Percentiles rank a stretch among this genome's conserved stretches.
Evolutionary conservation across 2,888 invertebrate species (phyloP).

Genomic region (Caenorhabditis doughertyi): DNA sequence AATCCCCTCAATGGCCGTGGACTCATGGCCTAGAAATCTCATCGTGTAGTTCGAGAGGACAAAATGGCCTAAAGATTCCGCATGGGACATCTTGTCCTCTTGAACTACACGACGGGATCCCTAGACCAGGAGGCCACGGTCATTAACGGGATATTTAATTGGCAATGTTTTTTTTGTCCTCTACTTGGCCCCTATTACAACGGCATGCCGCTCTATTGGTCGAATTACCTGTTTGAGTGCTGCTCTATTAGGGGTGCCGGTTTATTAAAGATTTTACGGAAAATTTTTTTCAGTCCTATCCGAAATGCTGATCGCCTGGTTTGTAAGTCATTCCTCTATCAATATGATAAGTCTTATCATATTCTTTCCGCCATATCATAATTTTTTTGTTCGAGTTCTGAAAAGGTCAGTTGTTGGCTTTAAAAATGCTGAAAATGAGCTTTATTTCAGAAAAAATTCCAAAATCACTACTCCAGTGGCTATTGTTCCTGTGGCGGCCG

Average conservation of each 20-base stretch:
- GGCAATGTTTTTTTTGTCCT: no score
- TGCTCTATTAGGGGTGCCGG: no score
- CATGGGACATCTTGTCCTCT: no score
- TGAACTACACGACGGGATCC: no score
- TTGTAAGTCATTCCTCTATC: slow-evolving; percentile 19
- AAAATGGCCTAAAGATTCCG: no score
- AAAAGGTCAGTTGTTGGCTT: not conserved
- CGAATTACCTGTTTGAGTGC: not conserved
- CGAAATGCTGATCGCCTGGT: slow-evolving; percentile 18
- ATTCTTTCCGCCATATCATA: slow-evolving; percentile 28
- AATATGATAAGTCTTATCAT: slow-evolving; percentile 14
- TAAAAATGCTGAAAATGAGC: not conserved
- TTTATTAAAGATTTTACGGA: not conserved
- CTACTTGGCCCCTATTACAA: no score
- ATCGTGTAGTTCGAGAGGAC: no score
- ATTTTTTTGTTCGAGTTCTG: not conserved
- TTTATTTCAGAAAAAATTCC: slow-evolving; percentile 2
- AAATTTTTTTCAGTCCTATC: slow-evolving; percentile 36
- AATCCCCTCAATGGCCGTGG: no score
- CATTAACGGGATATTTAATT: no score
- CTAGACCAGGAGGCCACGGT: no score
- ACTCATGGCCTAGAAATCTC: no score
- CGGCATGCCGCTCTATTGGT: no score
- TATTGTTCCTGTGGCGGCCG: not conserved
- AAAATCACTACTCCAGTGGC: slow-evolving; percentile 7